Conservation (phyloP, 1,140 invertebrate genomes). For the Nomia melanderi region DNA sequence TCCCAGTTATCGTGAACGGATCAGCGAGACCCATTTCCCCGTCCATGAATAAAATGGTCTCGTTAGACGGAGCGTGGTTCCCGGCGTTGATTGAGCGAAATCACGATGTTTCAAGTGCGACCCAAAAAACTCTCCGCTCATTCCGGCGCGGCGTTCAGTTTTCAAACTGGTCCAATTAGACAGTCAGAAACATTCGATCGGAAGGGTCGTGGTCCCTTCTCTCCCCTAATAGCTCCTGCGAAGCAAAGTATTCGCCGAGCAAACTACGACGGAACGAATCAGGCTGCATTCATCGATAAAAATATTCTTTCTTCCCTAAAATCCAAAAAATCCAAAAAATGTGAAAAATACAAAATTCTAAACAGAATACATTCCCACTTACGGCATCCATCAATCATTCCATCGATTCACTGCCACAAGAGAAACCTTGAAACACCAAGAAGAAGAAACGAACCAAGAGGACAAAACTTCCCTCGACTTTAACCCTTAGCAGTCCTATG, state of each 20-base stretch:
- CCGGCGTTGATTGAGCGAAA: not conserved
- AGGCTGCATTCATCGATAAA: not conserved
- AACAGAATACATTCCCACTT: no score
- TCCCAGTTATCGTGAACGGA: not conserved
- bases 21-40: no score
- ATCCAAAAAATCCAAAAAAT: no score
- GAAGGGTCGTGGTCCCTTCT: not conserved
- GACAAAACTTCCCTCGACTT: no score
- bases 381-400: no score
- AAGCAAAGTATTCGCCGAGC: no score
- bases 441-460: no score
- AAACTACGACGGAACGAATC: not conserved
- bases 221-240: not conserved
- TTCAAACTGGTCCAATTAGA: constrained; percentile 3
- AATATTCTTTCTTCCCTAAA: no score
- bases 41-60: not conserved
- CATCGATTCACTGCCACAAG: no score
- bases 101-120: not conserved
- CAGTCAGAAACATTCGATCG: not conserved
- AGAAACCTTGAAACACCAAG: no score
- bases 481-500: no score
- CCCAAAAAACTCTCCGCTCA: not conserved
- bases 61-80: not conserved
- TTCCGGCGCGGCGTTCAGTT: not conserved
- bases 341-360: no score